Evolutionary conservation across 2,888 invertebrate genomes (phyloP), one percentile per base, ranked within the genome.

Genomic region (Molorchus minor): DNA sequence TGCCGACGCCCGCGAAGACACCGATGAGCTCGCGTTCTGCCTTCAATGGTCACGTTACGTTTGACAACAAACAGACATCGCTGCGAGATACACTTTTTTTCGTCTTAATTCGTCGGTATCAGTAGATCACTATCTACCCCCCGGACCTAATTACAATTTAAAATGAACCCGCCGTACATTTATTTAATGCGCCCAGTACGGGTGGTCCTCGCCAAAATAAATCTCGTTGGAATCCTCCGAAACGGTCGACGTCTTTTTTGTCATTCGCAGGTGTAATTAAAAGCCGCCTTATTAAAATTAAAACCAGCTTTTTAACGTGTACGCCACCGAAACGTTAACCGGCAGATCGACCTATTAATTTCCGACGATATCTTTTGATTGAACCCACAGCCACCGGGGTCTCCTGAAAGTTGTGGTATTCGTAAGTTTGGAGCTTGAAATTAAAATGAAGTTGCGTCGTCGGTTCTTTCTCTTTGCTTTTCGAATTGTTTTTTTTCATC

Each of bases 81-180:
- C 25, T 8, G 25, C 33, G 33, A 5, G 33, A n/a, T 33, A 12
- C n/a, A 7, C n/a, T 33, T 10, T 33, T 33, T 33, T 33, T 33
- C n/a, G 13, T 35, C 13, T 35, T 5, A 2, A 35, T 20, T 13
- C 17, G 1, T 12, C 19, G 17, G 19, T 15, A 59, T 59, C 54
- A 58, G 57, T 55, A 54, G 63, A 63, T 63, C 60, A 58, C 55
- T 58, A 58, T 61, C 63, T 44, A 25, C 47, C 30, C 56, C 33
- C 52, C 21, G 21, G 41, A 33, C 57, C 47, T 41, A 60, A 64
- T 64, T 64, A 64, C 61, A 64, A 64, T 64, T 64, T 64, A 44
- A 64, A 59, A 64, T 64, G 55, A 25, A 55, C 49, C 40, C 52
- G 36, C 46, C 55, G 49, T 56, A 49, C 49, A 43, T 41, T 33